A percentile compares a stretch with the other conserved stretches of the same genome.
These are phyloP conservation scores for Erpetoichthys calabaricus DNA, from an alignment of 2,797 vertebrate genomes.

Conservation along the genomic window DNA sequence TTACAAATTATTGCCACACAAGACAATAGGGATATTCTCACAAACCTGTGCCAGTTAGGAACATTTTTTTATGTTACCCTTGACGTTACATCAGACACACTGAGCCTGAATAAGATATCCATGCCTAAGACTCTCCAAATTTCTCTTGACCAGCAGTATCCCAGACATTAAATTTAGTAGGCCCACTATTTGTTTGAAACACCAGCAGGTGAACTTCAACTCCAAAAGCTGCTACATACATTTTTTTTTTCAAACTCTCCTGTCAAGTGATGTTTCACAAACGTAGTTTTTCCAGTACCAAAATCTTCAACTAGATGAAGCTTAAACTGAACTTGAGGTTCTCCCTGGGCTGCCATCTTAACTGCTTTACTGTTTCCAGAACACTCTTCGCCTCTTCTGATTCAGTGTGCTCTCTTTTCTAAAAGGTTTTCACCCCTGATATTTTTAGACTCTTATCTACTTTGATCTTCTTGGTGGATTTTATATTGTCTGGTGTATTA, in stretches of 20 bases:
- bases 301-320: conserved; percentile 65
- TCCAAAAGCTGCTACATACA: conserved; percentile 61
- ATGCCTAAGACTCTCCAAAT: conserved; percentile 54
- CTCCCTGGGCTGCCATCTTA: conserved; percentile 54
- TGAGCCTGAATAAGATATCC: conserved; percentile 67
- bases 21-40: conserved; percentile 64
- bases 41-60: conserved; percentile 67
- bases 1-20: conserved; percentile 54
- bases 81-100: conserved; percentile 65
- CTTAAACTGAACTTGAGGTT: conserved; percentile 66
- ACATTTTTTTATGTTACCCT: conserved; percentile 68
- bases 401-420: no score
- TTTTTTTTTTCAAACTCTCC: conserved; percentile 68
- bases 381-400: no score
- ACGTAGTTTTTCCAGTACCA: conserved; percentile 58
- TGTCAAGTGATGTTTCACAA: conserved; percentile 60
- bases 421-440: no score
- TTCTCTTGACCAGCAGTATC: conserved; percentile 64
- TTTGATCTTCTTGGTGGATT: no score
- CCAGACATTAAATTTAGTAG: conserved; percentile 63
- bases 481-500: no score
- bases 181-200: conserved; percentile 61
- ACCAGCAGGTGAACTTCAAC: conserved; percentile 62
- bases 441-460: no score
- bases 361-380: background rate